Conservation (phyloP, 2,888 invertebrate species). For the Dasysyrphus albostriatus region DNA sequence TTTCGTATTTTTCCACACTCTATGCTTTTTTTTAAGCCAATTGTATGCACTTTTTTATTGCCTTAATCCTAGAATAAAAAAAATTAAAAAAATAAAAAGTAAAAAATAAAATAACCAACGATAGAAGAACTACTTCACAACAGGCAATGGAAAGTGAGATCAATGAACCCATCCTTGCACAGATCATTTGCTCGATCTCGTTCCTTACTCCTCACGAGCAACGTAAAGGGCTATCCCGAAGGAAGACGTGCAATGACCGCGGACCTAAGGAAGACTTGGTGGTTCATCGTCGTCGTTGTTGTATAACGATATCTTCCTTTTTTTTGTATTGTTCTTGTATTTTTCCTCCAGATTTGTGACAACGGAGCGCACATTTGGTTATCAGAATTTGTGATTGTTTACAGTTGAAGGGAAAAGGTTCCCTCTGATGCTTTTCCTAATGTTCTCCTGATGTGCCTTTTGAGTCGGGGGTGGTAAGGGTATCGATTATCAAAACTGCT, state of each 20-base stretch:
- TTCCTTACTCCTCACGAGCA: conserved; percentile 45
- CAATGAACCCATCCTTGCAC: conserved; percentile 75
- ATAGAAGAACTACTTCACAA: conserved; percentile 46
- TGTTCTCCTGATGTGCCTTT: not conserved
- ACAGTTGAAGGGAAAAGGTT: conserved; percentile 54
- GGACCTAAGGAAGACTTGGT: conserved; percentile 13
- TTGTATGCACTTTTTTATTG: conserved; percentile 72
- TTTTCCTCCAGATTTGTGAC: conserved; percentile 53
- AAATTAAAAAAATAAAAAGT: conserved; percentile 1
- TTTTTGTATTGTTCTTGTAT: not conserved
- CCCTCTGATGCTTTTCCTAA: not conserved
- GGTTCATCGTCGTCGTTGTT: conserved; percentile 2
- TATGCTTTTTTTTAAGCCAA: conserved; percentile 36
- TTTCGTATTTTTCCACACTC: conserved; percentile 19
- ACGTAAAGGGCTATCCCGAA: conserved; percentile 57
- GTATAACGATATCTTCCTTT: conserved; percentile 40
- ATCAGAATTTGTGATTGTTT: conserved; percentile 68
- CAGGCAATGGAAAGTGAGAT: conserved; percentile 75
- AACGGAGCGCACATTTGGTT: conserved; percentile 62
- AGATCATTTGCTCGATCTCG: conserved; percentile 68
- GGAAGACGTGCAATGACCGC: conserved; percentile 70
- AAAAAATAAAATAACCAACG: not conserved
- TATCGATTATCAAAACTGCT: conserved; percentile 56
- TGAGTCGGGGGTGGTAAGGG: conserved; percentile 53
- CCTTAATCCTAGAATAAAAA: conserved; percentile 71